phyloP scores from a whole-genome alignment of 1,140 invertebrate genomes.

The Protaetia brevitarsis region DNA sequence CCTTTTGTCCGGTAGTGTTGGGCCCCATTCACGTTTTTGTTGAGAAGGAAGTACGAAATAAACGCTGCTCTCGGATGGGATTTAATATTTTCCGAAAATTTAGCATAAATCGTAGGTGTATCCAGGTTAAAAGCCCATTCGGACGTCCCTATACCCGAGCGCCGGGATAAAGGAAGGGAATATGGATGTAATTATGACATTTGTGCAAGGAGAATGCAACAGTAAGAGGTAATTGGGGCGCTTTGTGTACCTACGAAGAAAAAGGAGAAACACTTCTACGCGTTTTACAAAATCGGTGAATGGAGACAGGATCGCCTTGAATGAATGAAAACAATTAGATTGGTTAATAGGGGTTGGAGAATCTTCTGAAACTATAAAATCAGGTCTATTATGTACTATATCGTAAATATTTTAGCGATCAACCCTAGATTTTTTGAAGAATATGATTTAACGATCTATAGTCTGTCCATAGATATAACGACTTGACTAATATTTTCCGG shows the following conservation, averaged over 20 bases:
- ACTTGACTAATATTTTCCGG: too few species aligned
- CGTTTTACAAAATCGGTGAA: neutral
- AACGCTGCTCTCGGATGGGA: slow-evolving; percentile 31
- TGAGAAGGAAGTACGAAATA: slow-evolving; percentile 44
- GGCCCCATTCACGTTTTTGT: slow-evolving; percentile 45
- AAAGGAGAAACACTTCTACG: too few species aligned
- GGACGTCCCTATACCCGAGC: neutral
- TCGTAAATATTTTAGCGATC: too few species aligned
- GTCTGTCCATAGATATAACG: too few species aligned
- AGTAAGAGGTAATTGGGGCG: slow-evolving; percentile 11
- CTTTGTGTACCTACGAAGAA: neutral
- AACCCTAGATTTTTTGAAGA: too few species aligned
- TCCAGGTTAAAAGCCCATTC: slow-evolving; percentile 29
- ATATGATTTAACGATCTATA: too few species aligned
- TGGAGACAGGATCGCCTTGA: neutral
- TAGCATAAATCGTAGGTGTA: slow-evolving; percentile 33
- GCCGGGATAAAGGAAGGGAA: slow-evolving; percentile 2
- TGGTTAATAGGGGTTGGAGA: too few species aligned
- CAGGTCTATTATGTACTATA: too few species aligned
- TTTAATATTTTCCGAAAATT: slow-evolving; percentile 42
- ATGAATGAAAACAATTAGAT: slow-evolving; percentile 18
- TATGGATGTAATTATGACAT: slow-evolving; percentile 21
- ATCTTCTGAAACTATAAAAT: too few species aligned
- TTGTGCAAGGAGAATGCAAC: slow-evolving; percentile 16
- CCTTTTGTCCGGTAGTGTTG: slow-evolving; percentile 43